Evolutionary conservation across 2,888 invertebrate genomes (phyloP), one percentile per base, ranked within the genome.

Genomic region (Deilephila porcellus): DNA sequence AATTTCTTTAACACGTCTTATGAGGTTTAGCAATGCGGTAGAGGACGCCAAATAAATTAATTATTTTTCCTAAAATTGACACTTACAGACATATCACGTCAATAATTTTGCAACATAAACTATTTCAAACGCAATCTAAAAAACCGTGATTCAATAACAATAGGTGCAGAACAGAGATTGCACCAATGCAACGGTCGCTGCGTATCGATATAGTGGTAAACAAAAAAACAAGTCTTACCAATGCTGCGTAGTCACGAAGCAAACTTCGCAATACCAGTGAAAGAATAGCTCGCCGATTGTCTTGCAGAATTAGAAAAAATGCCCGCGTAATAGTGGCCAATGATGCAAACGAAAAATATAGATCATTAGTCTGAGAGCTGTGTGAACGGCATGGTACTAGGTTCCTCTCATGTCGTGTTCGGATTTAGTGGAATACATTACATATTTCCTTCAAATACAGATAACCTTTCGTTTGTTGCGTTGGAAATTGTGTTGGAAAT

Each of bases 231-330:
- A 79, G 78, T 79, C 79, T 76, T 81, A 81, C 85, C 84, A 86
- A 86, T 79, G 81, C 85, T 84, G 83, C 83, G 82, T 83, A 83
- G 86, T 86, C 85, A 87, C 87, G 85, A 84, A 83, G 79, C 80
- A 74, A 75, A 77, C 82, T 85, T 83, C 83, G 85, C 85, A 87
- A 87, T 80, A 71, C 73, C 77, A 76, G 82, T 78, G 81, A 83
- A 71, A 71, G 56, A 71, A 71, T 60, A 60, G n/a, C 34, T 60
- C 34, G 56, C 60, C 80, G 76, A 78, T 81, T 79, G 79, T 76
- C 76, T 78, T 73, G 45, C 73, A 75, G 77, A 82, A 83, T 81
- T 85, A 82, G 75, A 75, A 74, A 78, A 80, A 80, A 79, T 78
- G 75, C 77, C 77, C 63, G 72, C 76, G 76, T 63, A 79, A 76